Evolutionary conservation across 2,797 vertebrate genomes (phyloP).

Genomic region (Brachyrhaphis roseni): DNA sequence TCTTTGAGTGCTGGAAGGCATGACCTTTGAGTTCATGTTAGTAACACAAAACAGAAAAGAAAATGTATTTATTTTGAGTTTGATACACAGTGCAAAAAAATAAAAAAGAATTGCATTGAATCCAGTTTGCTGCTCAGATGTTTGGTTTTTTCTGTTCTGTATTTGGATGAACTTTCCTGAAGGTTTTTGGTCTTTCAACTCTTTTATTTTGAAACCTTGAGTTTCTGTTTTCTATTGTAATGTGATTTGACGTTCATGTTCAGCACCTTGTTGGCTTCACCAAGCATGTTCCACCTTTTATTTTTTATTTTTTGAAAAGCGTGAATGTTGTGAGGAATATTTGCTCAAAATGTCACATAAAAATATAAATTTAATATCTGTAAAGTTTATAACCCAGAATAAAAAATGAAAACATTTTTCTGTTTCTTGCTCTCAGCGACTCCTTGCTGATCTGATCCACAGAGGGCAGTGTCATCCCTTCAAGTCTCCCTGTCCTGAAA

Average conservation of each 20-base stretch:
- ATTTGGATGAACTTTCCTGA: not conserved
- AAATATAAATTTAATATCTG: not conserved
- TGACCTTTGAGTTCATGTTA: not conserved
- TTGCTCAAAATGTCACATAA: not conserved
- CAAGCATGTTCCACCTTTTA: not conserved
- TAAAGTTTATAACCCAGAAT: not conserved
- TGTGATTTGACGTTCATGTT: not conserved
- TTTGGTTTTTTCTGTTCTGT: not conserved
- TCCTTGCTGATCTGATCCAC: constrained; percentile 23
- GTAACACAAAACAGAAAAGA: not conserved
- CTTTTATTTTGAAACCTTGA: not conserved
- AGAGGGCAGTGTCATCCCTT: constrained; percentile 33
- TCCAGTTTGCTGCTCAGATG: not conserved
- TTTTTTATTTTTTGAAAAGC: not conserved
- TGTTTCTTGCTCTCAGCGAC: not conserved
- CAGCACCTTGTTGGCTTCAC: not conserved
- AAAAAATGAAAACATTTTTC: not conserved
- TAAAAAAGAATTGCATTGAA: not conserved
- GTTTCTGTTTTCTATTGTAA: not conserved
- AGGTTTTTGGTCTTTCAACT: not conserved
- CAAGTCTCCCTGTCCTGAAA: constrained; percentile 49
- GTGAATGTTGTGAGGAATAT: not conserved
- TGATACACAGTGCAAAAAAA: not conserved
- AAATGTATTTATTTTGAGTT: not conserved
- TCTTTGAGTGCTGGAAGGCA: not conserved